Evolutionary conservation across 2,888 invertebrate species (phyloP).

Genomic region (Plagiodera versicolora): DNA sequence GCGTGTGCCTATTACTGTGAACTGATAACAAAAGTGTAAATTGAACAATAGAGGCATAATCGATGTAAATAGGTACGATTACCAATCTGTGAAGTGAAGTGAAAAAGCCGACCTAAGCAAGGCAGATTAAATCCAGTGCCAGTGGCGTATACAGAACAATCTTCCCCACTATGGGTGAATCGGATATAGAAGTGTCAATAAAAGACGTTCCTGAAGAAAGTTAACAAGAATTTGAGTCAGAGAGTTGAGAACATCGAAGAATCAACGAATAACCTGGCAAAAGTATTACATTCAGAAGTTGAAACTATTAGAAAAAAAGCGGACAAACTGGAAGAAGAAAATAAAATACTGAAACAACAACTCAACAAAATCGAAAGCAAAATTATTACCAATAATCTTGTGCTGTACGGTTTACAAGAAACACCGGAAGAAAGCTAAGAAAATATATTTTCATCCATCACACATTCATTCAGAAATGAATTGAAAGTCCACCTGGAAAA

Average conservation of each 20-base stretch:
- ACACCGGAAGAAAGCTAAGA: conserved; percentile 5
- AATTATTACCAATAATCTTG: conserved; percentile 2
- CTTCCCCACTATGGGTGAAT: conserved; percentile 1
- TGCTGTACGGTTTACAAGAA: conserved; percentile 5
- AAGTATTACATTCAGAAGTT: conserved; percentile 7
- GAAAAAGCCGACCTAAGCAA: not conserved
- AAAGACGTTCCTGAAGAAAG: conserved; percentile 2
- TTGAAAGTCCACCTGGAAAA: conserved; percentile 8
- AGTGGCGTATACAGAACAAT: not conserved
- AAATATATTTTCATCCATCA: conserved; percentile 8
- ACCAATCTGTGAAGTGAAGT: not conserved
- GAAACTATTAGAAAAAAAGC: conserved; percentile 3
- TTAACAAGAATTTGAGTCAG: conserved; percentile 2
- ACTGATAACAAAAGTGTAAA: conserved; percentile 1
- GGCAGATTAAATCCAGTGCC: conserved; percentile 2
- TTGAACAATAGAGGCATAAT: conserved; percentile 5
- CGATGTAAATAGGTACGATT: not conserved
- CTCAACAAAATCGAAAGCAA: conserved; percentile 1
- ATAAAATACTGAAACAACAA: conserved; percentile 1
- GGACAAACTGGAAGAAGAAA: conserved; percentile 5
- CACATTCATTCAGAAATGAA: conserved; percentile 1
- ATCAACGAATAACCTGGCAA: conserved; percentile 8
- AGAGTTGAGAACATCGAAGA: conserved; percentile 1
- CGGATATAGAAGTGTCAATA: not conserved
- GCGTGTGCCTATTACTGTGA: too few species aligned